A percentile compares a stretch with the other conserved stretches of the same genome.
Conservation (phyloP, 2,797 vertebrate genomes). For the Schizopygopsis malacanthus region DNA sequence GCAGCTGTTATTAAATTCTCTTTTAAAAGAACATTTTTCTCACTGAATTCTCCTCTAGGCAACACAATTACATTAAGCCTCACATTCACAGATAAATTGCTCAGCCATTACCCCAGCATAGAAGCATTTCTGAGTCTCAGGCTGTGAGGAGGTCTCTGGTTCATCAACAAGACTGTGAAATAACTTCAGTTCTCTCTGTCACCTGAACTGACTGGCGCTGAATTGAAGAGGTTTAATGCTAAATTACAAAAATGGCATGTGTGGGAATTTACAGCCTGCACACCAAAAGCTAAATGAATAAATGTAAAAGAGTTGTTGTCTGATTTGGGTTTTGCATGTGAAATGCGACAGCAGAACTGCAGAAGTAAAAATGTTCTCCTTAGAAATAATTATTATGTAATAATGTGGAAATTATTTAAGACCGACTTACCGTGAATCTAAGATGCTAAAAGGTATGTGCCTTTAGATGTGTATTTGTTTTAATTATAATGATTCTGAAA, state of each 20-base stretch:
- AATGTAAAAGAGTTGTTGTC: not conserved
- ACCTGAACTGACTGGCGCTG: not conserved
- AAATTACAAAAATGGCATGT: not conserved
- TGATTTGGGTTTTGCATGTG: not conserved
- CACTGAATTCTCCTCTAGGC: constrained; percentile 44
- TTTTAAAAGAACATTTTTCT: constrained; percentile 46
- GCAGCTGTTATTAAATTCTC: constrained; percentile 52
- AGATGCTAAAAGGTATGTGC: not conserved
- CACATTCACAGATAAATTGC: constrained; percentile 59
- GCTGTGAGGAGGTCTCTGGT: constrained; percentile 12
- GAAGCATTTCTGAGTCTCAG: constrained; percentile 55
- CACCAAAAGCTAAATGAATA: not conserved
- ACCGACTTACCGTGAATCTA: not conserved
- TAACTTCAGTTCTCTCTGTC: constrained; percentile 8
- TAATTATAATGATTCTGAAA: too few relatives aligned
- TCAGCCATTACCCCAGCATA: constrained; percentile 55
- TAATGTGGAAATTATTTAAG: not conserved
- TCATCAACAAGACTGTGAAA: constrained; percentile 22
- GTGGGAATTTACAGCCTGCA: not conserved
- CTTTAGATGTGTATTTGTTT: too few relatives aligned
- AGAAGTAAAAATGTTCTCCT: not conserved
- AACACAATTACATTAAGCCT: constrained; percentile 40
- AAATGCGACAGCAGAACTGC: not conserved
- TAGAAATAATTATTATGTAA: not conserved
- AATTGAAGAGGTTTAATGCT: not conserved